Conservation (phyloP, 2,113 vertebrate species). For the Saiga tatarica region DNA sequence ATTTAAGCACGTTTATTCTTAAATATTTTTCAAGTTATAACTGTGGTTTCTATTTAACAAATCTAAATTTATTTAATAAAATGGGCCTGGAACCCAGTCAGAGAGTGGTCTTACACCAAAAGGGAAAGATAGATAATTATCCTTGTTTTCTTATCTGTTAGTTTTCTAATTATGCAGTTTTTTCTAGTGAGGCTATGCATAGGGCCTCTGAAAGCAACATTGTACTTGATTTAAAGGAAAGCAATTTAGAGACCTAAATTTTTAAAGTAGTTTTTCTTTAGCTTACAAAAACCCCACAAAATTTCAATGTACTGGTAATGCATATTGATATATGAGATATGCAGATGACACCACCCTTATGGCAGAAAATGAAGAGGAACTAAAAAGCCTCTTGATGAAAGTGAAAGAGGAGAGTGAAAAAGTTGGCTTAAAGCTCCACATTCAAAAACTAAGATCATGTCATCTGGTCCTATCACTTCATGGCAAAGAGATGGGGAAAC, state of each 20-base stretch:
- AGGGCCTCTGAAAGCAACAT: not conserved
- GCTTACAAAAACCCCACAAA: not conserved
- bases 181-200: not conserved
- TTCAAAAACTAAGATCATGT: too few species aligned
- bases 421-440: too few species aligned
- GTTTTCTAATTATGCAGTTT: constrained; percentile 10
- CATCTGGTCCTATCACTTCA: too few species aligned
- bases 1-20: not conserved
- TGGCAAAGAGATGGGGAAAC: too few species aligned
- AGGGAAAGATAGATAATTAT: constrained; percentile 24
- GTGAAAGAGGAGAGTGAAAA: too few species aligned
- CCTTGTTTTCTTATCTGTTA: constrained; percentile 16
- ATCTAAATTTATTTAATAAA: constrained; percentile 51
- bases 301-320: not conserved
- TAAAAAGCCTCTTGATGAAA: too few species aligned
- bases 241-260: not conserved
- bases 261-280: not conserved
- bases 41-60: constrained; percentile 44
- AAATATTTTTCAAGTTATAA: constrained; percentile 46
- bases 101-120: not conserved
- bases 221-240: constrained; percentile 6
- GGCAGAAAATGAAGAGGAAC: too few species aligned
- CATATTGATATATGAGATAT: not conserved
- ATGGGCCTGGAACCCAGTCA: not conserved
- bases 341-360: too few species aligned